These are phyloP conservation scores for Argopecten irradians DNA, from an alignment of 1,140 invertebrate genomes.

Conservation along the genomic window DNA sequence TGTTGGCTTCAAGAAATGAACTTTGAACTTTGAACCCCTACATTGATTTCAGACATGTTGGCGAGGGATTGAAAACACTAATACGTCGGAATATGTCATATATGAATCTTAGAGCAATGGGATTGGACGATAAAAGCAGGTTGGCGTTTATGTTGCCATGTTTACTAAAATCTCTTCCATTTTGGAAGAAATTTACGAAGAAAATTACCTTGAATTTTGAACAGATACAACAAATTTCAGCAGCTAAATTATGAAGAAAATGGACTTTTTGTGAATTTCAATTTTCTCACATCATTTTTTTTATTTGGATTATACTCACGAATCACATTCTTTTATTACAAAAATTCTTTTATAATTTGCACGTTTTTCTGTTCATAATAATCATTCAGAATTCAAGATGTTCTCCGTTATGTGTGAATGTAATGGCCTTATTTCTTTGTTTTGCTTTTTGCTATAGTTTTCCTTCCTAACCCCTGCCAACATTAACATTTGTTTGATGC, in stretches of 20 bases:
- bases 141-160: constrained; percentile 52
- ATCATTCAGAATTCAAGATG: constrained; percentile 17
- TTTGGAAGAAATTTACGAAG: background rate
- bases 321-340: background rate
- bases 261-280: background rate
- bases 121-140: constrained; percentile 53
- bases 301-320: background rate
- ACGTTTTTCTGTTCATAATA: background rate
- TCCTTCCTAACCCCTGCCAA: background rate
- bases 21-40: constrained; percentile 12
- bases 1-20: too few relatives aligned
- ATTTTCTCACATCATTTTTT: background rate
- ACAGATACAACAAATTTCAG: background rate
- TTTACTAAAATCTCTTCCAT: constrained; percentile 36
- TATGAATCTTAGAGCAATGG: constrained; percentile 67
- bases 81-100: constrained; percentile 67
- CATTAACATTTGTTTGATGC: background rate
- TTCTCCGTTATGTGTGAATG: constrained; percentile 8
- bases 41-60: constrained; percentile 69
- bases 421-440: background rate
- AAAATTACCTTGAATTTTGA: background rate
- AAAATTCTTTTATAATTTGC: background rate
- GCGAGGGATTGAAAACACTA: constrained; percentile 56
- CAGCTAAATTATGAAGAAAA: background rate
- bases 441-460: constrained; percentile 11